Percentiles rank a stretch among this genome's conserved stretches.
These are phyloP conservation scores for Drosophila merina DNA, from an alignment of 2,888 invertebrate species.

Conservation along the genomic window DNA sequence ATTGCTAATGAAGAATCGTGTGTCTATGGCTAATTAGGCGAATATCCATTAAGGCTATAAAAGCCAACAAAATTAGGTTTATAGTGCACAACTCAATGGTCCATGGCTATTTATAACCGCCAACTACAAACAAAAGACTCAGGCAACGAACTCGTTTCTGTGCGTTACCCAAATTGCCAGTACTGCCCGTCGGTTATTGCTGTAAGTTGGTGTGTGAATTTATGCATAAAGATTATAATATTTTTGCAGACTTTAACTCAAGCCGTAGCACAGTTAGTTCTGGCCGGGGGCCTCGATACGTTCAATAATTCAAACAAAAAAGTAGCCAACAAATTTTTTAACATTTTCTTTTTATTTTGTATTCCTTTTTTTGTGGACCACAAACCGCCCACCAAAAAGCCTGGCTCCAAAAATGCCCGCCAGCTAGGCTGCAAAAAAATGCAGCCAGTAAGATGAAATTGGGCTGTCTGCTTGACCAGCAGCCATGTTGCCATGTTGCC, in stretches of 20 bases:
- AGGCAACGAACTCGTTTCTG: slow-evolving; percentile 51
- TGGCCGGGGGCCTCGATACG: slow-evolving; percentile 69
- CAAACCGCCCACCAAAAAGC: slow-evolving; percentile 61
- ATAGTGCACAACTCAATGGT: slow-evolving; percentile 72
- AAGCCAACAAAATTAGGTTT: slow-evolving; percentile 62
- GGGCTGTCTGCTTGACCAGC: slow-evolving; percentile 33
- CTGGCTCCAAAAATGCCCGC: slow-evolving; percentile 6
- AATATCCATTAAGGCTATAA: slow-evolving; percentile 57
- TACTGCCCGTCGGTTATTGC: slow-evolving; percentile 8
- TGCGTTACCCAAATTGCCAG: slow-evolving; percentile 25
- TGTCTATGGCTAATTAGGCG: slow-evolving; percentile 66
- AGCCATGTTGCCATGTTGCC: slow-evolving; percentile 2
- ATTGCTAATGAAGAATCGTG: slow-evolving; percentile 51
- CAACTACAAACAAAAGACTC: slow-evolving; percentile 72
- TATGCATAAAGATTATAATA: slow-evolving; percentile 78
- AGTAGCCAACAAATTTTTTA: slow-evolving; percentile 64
- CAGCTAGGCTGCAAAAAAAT: slow-evolving; percentile 22
- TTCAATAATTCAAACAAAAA: slow-evolving; percentile 78
- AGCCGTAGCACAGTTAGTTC: slow-evolving; percentile 67
- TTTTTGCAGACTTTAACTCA: slow-evolving; percentile 54
- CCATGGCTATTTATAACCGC: slow-evolving; percentile 68
- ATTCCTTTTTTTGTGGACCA: slow-evolving; percentile 47
- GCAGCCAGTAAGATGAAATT: slow-evolving; percentile 38
- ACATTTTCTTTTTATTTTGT: slow-evolving; percentile 19
- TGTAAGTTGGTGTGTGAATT: slow-evolving; percentile 70